These are phyloP conservation scores for Eupleurogrammus muticus DNA, from an alignment of 2,797 vertebrate genomes.

Conservation along the genomic window DNA sequence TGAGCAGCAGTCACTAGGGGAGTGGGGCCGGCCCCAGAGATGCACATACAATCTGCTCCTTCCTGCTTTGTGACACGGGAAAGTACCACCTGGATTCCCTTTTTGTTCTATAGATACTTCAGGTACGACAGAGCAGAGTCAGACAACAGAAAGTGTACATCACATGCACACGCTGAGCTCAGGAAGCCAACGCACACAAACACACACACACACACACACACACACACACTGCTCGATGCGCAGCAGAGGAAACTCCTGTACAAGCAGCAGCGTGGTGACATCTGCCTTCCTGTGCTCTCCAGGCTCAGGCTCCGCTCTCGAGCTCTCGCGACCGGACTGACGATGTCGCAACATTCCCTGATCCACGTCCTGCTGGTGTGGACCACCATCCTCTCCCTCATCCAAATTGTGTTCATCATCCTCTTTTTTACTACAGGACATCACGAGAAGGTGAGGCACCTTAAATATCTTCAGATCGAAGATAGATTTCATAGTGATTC, in stretches of 20 bases:
- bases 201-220: not conserved
- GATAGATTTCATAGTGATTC: not conserved
- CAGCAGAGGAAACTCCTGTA: slow-evolving; percentile 68
- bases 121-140: slow-evolving; percentile 27
- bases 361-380: slow-evolving; percentile 73
- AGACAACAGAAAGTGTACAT: slow-evolving; percentile 50
- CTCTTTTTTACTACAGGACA: slow-evolving; percentile 66
- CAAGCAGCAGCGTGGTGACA: slow-evolving; percentile 37
- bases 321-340: slow-evolving; percentile 42
- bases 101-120: slow-evolving; percentile 44
- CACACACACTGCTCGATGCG: slow-evolving; percentile 44
- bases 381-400: slow-evolving; percentile 72
- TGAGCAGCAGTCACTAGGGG: slow-evolving; percentile 36
- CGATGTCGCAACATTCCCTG: slow-evolving; percentile 70
- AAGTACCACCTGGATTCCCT: slow-evolving; percentile 75
- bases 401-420: slow-evolving; percentile 58
- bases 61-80: slow-evolving; percentile 52
- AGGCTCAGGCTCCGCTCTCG: slow-evolving; percentile 37
- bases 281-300: slow-evolving; percentile 49
- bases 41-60: slow-evolving; percentile 32
- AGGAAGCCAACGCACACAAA: slow-evolving; percentile 69
- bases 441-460: slow-evolving; percentile 65
- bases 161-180: slow-evolving; percentile 60
- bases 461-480: slow-evolving; percentile 4
- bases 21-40: slow-evolving; percentile 65